Evolutionary conservation across 2,888 invertebrate species (phyloP).

Genomic region (Pachycephus smyrnensis): DNA sequence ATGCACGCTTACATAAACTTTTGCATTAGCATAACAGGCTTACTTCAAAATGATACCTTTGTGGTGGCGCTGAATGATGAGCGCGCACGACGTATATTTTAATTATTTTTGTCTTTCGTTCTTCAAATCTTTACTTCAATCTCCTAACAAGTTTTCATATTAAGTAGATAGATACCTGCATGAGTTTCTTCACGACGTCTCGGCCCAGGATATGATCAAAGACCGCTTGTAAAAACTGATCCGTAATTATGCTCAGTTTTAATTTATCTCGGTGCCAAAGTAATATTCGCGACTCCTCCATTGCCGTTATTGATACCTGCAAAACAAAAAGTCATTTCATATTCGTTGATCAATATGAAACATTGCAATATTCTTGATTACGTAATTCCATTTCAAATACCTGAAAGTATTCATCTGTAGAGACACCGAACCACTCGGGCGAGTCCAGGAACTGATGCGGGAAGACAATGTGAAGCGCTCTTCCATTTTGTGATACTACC

Average conservation of each 20-base stretch:
- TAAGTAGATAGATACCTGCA: conserved; percentile 74
- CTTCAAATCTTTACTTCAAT: not conserved
- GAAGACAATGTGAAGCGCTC: conserved; percentile 87
- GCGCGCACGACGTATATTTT: not conserved
- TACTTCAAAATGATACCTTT: conserved; percentile 14
- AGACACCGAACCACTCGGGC: conserved; percentile 91
- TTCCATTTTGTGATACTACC: conserved; percentile 86
- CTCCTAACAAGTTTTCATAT: not conserved
- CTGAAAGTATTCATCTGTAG: conserved; percentile 88
- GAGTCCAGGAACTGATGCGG: conserved; percentile 90
- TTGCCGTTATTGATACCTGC: conserved; percentile 87
- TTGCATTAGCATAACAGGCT: conserved; percentile 10
- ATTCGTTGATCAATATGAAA: not conserved
- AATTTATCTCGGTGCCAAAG: conserved; percentile 90
- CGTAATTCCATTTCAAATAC: conserved; percentile 65
- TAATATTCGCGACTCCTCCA: conserved; percentile 86
- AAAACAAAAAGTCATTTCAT: conserved; percentile 36
- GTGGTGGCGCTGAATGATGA: not conserved
- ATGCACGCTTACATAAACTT: conserved; percentile 16
- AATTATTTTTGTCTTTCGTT: not conserved
- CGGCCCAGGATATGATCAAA: conserved; percentile 88
- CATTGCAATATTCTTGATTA: not conserved
- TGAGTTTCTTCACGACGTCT: conserved; percentile 87
- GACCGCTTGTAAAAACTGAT: conserved; percentile 85
- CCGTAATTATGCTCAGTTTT: conserved; percentile 85